These are phyloP conservation scores for Amaurobius ferox DNA, from an alignment of 2,888 invertebrate species.

Conservation along the genomic window DNA sequence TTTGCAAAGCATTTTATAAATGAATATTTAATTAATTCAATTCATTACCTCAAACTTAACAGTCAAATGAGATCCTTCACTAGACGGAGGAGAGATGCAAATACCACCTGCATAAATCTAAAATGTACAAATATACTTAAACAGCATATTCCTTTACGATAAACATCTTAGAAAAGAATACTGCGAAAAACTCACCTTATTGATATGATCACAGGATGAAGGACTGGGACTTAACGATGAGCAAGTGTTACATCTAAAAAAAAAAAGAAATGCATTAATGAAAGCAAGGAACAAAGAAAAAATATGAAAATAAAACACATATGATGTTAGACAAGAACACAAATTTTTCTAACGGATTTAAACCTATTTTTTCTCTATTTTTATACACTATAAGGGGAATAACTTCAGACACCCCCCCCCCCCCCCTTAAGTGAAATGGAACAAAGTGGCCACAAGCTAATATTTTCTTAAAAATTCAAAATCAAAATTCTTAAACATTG, in stretches of 20 bases:
- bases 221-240: not conserved
- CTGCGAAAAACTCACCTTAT: not conserved
- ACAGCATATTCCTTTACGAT: not conserved
- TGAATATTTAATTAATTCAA: not conserved
- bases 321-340: no score
- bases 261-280: not conserved
- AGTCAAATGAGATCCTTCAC: constrained; percentile 52
- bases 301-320: no score
- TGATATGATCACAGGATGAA: not conserved
- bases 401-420: no score
- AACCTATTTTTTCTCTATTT: no score
- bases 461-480: no score
- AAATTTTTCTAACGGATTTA: no score
- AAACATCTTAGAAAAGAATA: not conserved
- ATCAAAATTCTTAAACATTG: no score
- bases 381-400: no score
- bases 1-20: no score
- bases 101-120: constrained; percentile 55
- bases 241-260: constrained; percentile 12
- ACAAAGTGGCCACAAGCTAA: no score
- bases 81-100: constrained; percentile 35
- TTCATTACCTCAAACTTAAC: constrained; percentile 64
- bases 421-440: no score
- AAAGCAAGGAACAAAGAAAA: no score
- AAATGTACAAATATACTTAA: constrained; percentile 6